Conservation (phyloP, 2,888 invertebrate species). For the Mesopsocus fuscifrons region DNA sequence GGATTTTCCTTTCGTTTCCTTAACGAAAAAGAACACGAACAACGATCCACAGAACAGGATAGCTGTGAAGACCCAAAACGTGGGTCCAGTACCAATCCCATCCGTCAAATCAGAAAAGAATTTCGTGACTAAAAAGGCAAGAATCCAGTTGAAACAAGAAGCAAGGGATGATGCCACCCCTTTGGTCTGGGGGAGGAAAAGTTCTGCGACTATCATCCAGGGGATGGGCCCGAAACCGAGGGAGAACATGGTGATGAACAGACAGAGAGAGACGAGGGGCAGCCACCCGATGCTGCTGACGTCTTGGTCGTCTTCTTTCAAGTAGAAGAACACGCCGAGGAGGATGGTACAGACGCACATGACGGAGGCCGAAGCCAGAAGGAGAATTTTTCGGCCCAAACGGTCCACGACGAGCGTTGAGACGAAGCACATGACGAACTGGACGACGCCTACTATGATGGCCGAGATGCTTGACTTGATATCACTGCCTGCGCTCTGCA, state of each 20-base stretch:
- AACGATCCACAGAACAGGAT: slow-evolving; percentile 42
- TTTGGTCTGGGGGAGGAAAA: slow-evolving; percentile 62
- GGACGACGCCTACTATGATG: slow-evolving; percentile 68
- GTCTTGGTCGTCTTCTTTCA: slow-evolving; percentile 16
- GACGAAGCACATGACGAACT: slow-evolving; percentile 53
- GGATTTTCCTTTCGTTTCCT: slow-evolving; percentile 32
- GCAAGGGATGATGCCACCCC: slow-evolving; percentile 57
- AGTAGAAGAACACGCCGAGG: slow-evolving; percentile 49
- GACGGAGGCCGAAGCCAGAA: slow-evolving; percentile 48
- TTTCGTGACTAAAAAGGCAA: slow-evolving; percentile 62
- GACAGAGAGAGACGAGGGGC: slow-evolving; percentile 25
- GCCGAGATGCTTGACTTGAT: slow-evolving; percentile 41
- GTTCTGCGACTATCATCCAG: slow-evolving; percentile 68
- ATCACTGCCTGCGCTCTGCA: slow-evolving; percentile 30
- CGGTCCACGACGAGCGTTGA: slow-evolving; percentile 63
- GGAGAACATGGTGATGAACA: neutral
- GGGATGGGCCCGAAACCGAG: slow-evolving; percentile 71
- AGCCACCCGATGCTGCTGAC: slow-evolving; percentile 29
- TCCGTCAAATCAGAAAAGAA: slow-evolving; percentile 25
- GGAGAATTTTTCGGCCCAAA: slow-evolving; percentile 55
- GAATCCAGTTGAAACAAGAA: slow-evolving; percentile 62
- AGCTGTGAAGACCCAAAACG: slow-evolving; percentile 56
- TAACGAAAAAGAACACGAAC: slow-evolving; percentile 46
- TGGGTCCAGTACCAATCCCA: slow-evolving; percentile 27
- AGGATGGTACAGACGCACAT: slow-evolving; percentile 50